These are phyloP conservation scores for Adoxophyes honmai DNA, from an alignment of 1,140 invertebrate species.

Conservation along the genomic window DNA sequence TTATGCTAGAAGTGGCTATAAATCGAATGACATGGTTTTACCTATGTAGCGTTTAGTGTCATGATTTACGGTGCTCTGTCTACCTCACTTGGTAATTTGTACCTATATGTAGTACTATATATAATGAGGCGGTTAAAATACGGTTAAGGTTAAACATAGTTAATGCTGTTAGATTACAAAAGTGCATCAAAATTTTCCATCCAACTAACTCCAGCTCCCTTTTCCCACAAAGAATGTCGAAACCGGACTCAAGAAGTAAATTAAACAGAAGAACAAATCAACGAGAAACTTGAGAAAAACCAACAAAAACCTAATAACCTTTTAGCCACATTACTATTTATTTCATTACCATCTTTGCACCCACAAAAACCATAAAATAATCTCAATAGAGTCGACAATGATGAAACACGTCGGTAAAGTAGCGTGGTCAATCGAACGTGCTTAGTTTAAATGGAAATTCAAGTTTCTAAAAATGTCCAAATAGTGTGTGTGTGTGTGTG, in stretches of 20 bases:
- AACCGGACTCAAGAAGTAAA: conserved; percentile 10
- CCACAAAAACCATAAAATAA: not conserved
- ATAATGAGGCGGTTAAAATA: too few species aligned
- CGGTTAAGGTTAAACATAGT: too few species aligned
- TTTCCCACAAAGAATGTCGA: too few species aligned
- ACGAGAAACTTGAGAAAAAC: conserved; percentile 9
- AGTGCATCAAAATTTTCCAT: too few species aligned
- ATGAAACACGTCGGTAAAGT: not conserved
- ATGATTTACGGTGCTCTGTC: too few species aligned
- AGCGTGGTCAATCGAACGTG: not conserved
- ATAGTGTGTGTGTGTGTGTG: conserved; percentile 29
- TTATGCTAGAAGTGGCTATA: too few species aligned
- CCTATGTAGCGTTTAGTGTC: too few species aligned
- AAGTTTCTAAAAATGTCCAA: conserved; percentile 58
- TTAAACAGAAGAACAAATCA: conserved; percentile 1
- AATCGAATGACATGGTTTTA: too few species aligned
- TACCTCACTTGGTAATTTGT: too few species aligned
- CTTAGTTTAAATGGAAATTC: conserved; percentile 41
- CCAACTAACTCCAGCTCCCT: too few species aligned
- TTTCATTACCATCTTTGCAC: not conserved
- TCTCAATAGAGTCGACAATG: not conserved
- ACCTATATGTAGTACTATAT: too few species aligned
- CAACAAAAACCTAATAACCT: conserved; percentile 14
- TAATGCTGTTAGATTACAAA: too few species aligned
- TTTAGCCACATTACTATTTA: conserved; percentile 14